Evolutionary conservation across 2,888 invertebrate species (phyloP).

Genomic region (Eilema griseolum): DNA sequence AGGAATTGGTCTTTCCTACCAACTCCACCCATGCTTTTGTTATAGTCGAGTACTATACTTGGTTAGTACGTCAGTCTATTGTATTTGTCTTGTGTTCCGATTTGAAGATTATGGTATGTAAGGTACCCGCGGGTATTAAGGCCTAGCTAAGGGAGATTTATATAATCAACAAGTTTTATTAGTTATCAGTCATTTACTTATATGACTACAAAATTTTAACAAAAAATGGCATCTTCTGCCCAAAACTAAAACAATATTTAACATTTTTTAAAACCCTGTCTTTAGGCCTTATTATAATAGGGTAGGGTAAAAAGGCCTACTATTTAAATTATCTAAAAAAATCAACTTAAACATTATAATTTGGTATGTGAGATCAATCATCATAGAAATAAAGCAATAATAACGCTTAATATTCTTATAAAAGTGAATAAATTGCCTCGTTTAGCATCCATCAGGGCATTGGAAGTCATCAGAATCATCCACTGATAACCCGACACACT

Average conservation of each 20-base stretch:
- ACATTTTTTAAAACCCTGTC: conserved; percentile 22
- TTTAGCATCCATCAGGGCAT: no score
- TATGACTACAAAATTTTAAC: conserved; percentile 22
- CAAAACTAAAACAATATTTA: conserved; percentile 24
- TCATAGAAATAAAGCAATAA: conserved; percentile 16
- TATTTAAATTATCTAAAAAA: conserved; percentile 26
- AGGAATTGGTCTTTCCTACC: no score
- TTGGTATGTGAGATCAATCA: conserved; percentile 26
- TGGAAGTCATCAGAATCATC: no score
- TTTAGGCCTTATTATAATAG: conserved; percentile 32
- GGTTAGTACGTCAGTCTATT: no score
- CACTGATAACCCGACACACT: no score
- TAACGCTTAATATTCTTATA: no score
- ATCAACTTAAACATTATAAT: conserved; percentile 15
- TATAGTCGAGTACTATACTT: no score
- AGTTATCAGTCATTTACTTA: conserved; percentile 23
- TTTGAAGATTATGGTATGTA: no score
- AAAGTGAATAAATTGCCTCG: no score
- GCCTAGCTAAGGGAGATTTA: conserved; percentile 25
- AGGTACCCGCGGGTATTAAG: conserved; percentile 19
- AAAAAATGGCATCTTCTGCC: no score
- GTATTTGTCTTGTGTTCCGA: no score
- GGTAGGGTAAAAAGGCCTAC: conserved; percentile 29
- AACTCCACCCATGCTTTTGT: no score
- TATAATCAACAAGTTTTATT: conserved; percentile 29